Evolutionary conservation across 2,113 vertebrate species (phyloP).

Genomic region (Misgurnus anguillicaudatus): DNA sequence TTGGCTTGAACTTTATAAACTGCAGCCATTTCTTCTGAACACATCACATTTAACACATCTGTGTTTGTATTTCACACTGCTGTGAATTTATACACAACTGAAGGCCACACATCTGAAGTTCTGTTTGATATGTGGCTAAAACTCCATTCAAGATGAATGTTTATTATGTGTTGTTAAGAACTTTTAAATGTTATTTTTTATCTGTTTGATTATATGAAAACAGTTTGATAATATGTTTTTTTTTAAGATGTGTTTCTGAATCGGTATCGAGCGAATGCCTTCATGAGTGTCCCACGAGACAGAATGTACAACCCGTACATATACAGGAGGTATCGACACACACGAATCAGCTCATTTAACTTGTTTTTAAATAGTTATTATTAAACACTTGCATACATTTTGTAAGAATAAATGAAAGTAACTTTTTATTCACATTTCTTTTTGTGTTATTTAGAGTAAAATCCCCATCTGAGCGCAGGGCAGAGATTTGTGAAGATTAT

Average conservation of each 20-base stretch:
- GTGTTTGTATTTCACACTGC: neutral
- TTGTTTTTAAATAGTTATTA: too few species aligned
- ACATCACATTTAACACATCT: neutral
- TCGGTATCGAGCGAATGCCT: conserved; percentile 68
- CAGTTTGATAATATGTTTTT: neutral
- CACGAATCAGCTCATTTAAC: neutral
- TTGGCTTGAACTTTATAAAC: neutral
- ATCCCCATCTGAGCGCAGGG: conserved; percentile 72
- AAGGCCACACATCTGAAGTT: neutral
- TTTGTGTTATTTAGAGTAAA: conserved; percentile 66
- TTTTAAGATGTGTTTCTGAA: conserved; percentile 67
- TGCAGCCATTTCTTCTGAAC: neutral
- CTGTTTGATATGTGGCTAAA: neutral
- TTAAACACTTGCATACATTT: too few species aligned
- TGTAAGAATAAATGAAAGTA: neutral
- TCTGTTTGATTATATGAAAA: neutral
- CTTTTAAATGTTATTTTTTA: neutral
- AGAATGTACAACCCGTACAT: conserved; percentile 11
- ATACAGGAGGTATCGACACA: conserved; percentile 18
- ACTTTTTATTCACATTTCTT: neutral
- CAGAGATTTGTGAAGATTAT: conserved; percentile 88
- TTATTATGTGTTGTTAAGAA: too few species aligned
- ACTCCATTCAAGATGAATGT: neutral
- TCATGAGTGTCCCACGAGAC: conserved; percentile 54
- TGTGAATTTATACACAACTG: neutral